These are phyloP conservation scores for Pomatostomus ruficeps DNA, from an alignment of 2,113 vertebrate species.

Conservation along the genomic window DNA sequence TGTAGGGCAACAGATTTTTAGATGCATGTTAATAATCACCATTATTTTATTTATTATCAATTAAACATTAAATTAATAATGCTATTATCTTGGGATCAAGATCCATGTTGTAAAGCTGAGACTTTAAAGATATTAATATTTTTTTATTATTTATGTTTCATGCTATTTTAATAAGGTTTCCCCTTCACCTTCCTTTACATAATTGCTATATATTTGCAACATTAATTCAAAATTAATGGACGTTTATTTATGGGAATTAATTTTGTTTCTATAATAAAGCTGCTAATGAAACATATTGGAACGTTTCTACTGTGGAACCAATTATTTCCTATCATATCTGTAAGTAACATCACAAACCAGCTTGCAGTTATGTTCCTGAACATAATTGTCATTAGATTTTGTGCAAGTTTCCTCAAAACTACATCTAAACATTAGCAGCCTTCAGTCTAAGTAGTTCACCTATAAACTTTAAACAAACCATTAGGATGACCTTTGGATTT, in stretches of 20 bases:
- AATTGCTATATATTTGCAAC: conserved; percentile 1
- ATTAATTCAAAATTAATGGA: conserved; percentile 39
- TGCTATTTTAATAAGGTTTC: neutral
- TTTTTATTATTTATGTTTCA: conserved; percentile 16
- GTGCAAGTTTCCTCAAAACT: neutral
- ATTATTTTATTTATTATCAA: conserved; percentile 17
- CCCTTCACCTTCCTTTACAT: conserved; percentile 7
- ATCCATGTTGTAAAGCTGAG: neutral
- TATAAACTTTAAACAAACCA: neutral
- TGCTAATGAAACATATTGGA: conserved; percentile 27
- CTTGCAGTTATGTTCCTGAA: neutral
- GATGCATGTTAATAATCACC: neutral
- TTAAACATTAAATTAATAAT: conserved; percentile 22
- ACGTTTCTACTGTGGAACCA: neutral
- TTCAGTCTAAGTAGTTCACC: neutral
- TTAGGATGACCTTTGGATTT: neutral
- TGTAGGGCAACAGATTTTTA: neutral
- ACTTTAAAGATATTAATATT: neutral
- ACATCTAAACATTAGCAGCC: neutral
- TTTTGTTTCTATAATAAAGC: conserved; percentile 39
- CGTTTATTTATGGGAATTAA: conserved; percentile 20
- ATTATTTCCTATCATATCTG: conserved; percentile 6
- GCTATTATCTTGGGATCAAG: neutral
- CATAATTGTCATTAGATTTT: neutral
- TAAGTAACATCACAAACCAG: neutral